Conservation (phyloP, 2,113 vertebrate species). For the Rhea pennata region DNA sequence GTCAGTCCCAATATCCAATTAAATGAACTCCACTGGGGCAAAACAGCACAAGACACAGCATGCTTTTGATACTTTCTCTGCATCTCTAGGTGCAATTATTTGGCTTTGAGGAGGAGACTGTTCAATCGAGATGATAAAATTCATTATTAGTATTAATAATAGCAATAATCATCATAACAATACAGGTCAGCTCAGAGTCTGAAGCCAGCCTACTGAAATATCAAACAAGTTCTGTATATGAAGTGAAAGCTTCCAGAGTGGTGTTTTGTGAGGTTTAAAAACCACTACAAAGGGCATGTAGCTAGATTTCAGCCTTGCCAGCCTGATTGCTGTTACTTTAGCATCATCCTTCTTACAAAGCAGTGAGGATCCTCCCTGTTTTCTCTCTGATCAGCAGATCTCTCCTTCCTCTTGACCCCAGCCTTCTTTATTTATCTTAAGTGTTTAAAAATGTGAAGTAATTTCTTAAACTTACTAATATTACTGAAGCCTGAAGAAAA, state of each 20-base stretch:
- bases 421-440: background rate
- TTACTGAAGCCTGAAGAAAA: background rate
- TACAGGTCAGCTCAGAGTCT: background rate
- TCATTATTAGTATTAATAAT: background rate
- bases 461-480: background rate
- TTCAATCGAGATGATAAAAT: background rate
- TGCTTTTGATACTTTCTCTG: background rate
- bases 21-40: background rate
- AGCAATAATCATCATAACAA: background rate
- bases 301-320: background rate
- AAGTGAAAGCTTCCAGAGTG: background rate
- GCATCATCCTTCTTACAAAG: background rate
- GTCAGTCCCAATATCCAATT: slow-evolving; percentile 9
- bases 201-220: background rate
- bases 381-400: background rate
- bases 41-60: background rate
- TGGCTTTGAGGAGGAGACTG: background rate
- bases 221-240: background rate
- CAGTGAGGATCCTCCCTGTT: background rate
- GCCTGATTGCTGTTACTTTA: background rate
- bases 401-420: background rate
- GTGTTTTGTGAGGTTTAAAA: background rate
- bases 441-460: background rate
- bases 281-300: background rate
- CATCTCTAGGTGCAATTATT: background rate